A percentile compares a stretch with the other conserved stretches of the same genome.
Evolutionary conservation across 1,140 invertebrate species (phyloP).

Genomic region (Belonocnema kinseyi): DNA sequence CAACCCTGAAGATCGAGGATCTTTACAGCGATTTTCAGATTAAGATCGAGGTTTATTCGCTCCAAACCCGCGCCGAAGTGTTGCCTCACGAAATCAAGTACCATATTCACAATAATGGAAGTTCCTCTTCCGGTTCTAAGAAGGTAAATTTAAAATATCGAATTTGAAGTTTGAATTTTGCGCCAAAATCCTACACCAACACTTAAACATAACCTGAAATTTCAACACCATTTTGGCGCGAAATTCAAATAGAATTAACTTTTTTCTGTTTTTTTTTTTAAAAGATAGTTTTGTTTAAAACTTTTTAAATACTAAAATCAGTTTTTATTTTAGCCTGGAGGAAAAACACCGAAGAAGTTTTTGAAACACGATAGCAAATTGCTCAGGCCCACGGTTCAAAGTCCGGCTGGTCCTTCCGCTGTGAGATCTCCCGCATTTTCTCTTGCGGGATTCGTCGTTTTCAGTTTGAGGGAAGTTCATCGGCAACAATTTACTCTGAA

Average conservation of each 20-base stretch:
- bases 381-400: constrained; percentile 83
- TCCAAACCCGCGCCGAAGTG: constrained; percentile 86
- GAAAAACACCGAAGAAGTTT: constrained; percentile 81
- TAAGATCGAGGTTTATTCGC: constrained; percentile 89
- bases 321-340: constrained; percentile 69
- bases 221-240: too few relatives aligned
- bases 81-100: constrained; percentile 90
- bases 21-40: constrained; percentile 91
- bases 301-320: too few relatives aligned
- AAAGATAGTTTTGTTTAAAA: too few relatives aligned
- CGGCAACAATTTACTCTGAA: constrained; percentile 88
- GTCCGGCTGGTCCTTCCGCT: constrained; percentile 88
- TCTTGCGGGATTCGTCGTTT: constrained; percentile 85
- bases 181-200: too few relatives aligned
- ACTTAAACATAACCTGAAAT: too few relatives aligned
- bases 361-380: constrained; percentile 81
- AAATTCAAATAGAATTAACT: too few relatives aligned
- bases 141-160: constrained; percentile 49
- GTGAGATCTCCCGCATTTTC: constrained; percentile 89
- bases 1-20: constrained; percentile 86
- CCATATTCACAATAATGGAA: constrained; percentile 79
- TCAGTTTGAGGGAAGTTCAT: constrained; percentile 86
- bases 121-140: constrained; percentile 49
- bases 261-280: too few relatives aligned
- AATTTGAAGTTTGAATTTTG: too few relatives aligned